Evolutionary conservation across 2,113 vertebrate genomes (phyloP), one percentile per base, ranked within the genome.

Genomic region (Chloropsis cyanopogon): DNA sequence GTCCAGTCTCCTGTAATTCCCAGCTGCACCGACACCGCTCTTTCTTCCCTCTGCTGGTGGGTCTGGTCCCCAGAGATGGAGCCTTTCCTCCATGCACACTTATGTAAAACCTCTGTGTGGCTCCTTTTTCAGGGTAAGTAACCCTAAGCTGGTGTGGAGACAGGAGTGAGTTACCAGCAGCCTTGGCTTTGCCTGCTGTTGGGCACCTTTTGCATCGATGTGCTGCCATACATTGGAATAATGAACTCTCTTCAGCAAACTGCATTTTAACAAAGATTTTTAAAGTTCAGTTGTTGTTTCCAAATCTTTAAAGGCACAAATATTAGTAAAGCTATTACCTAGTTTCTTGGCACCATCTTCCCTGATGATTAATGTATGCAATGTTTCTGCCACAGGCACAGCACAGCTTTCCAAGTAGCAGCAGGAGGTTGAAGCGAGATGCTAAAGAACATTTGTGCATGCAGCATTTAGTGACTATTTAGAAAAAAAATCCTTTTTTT

Each of bases 1-100:
- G 23, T 26, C 53, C 25, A 24, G n/a, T 3, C 35, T 60, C 3
- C 0, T 24, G 25, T 14, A 14, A 33, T 37, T 29, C 0, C 1
- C 28, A 76, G 12, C 70, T 59, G 19, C 0, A 1, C 22, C 0
- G 0, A 33, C 41, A 5, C 8, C 6, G 1, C 0, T 2, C 21
- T 29, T 37, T 31, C 25, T 54, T 75, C 22, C 31, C 20, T 42
- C 41, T 42, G 26, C 44, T 64, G 4, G 0, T 57, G 57, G 14
- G 8, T 49, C 42, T 70, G 60, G 14, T 4, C 31, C 31, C 20
- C 18, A 21, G 50, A 15, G 12, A 13, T 20, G 31, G 50, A 84
- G 14, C 31, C 47, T n/a, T 49, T 83, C 20, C 46, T 35, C 54
- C 10, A 33, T 13, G 22, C 12, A 17, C 7, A 31, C 3, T 8